Evolutionary conservation across 2,113 vertebrate genomes (phyloP).

Genomic region (Oreochromis tanganicae): DNA sequence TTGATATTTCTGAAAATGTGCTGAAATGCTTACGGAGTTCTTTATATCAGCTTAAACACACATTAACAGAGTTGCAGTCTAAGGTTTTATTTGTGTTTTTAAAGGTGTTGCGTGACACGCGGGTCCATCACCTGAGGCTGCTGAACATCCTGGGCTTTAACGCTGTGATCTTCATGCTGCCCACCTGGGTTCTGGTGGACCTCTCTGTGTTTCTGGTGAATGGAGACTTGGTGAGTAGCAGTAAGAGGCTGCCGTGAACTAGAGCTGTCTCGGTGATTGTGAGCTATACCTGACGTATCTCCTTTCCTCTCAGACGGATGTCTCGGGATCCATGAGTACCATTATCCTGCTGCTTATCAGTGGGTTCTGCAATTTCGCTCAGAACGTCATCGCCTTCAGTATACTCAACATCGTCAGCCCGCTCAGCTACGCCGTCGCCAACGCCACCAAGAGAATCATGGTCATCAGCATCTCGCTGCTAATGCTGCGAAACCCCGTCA

Average conservation of each 20-base stretch:
- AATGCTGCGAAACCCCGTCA: conserved; percentile 93
- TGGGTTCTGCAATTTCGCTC: conserved; percentile 96
- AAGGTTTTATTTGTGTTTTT: not conserved
- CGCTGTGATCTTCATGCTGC: conserved; percentile 94
- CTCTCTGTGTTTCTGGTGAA: conserved; percentile 91
- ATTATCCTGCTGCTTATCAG: conserved; percentile 89
- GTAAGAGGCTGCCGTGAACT: too few relatives aligned
- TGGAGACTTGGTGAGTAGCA: conserved; percentile 84
- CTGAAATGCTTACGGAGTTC: not conserved
- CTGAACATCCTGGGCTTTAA: conserved; percentile 94
- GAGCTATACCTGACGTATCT: not conserved
- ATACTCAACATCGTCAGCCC: conserved; percentile 94
- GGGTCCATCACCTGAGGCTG: conserved; percentile 88
- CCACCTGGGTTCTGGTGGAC: conserved; percentile 94
- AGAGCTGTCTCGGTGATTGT: not conserved
- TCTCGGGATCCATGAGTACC: conserved; percentile 83
- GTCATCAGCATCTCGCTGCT: conserved; percentile 94
- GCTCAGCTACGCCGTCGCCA: conserved; percentile 94
- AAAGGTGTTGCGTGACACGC: conserved; percentile 88
- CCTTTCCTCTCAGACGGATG: conserved; percentile 63
- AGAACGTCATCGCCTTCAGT: conserved; percentile 97
- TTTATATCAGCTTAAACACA: not conserved
- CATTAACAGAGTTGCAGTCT: not conserved
- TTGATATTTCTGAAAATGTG: not conserved
- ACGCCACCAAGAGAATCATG: conserved; percentile 96